Evolutionary conservation across 1,140 invertebrate species (phyloP), one percentile per base, ranked within the genome.

Genomic region (Venturia canescens): DNA sequence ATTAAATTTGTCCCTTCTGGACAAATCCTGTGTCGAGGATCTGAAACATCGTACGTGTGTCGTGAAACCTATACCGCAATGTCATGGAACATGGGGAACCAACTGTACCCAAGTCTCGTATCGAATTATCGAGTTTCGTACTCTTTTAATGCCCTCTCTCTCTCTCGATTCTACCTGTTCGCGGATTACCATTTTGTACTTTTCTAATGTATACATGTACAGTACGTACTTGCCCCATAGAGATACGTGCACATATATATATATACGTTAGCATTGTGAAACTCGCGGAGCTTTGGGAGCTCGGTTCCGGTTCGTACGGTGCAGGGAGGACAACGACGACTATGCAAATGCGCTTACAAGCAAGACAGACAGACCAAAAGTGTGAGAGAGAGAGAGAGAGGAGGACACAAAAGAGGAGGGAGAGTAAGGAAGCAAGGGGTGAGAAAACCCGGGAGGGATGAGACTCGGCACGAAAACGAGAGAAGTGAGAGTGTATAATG

Each of bases 401-500:
- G 23, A 16, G 18, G 23, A 72, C 3, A 27, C 18, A 23, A 13
- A 11, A 26, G 9, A 13, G 27, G 27, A 13, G 63, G 11, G 63
- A 29, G 63, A 66, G 63, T 15, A 18, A 66, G 27, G 29, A 27
- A 69, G 1, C 3, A n/a, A 27, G 11, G 34, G 27, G 57, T 29
- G 26, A 71, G 18, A 23, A 27, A 34, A 21, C 23, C 60, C 21
- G 23, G 21, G 21, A 27, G 26, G 53, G 38, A 44, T 44, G 38
- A 13, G 38, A 44, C 38, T 44, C 38, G 5, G 38, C 38, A 44
- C 38, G 50, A 77, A 63, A 77, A 63, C 53, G 75, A 77, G 29
- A 44, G 31, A 44, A 77, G 53, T 63, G 31, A 77, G 75, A 77
- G 75, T 77, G 57, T 63, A 63, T 77, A 77, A 77, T 66, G 75